Percentiles rank a stretch among this genome's conserved stretches.
phyloP scores from a whole-genome alignment of 2,113 vertebrate species.

The Caloenas nicobarica region DNA sequence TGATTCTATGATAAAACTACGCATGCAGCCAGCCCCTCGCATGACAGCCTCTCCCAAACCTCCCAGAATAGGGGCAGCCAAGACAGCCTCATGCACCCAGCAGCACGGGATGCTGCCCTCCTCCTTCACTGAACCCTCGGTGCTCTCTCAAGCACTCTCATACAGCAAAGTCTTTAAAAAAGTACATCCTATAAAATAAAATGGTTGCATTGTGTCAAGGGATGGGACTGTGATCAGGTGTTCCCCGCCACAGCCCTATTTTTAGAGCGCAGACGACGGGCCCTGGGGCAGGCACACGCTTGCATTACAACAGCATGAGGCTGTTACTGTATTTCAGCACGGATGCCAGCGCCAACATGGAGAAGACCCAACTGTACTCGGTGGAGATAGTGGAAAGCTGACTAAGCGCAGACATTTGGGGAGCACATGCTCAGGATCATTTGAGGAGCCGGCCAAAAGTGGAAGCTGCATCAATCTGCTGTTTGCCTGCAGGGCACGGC shows the following conservation, averaged over 20 bases:
- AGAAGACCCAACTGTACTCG: background rate
- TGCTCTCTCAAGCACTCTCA: rapidly evolving
- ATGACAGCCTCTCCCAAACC: background rate
- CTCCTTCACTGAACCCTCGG: background rate
- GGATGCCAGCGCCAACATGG: background rate
- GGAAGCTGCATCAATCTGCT: background rate
- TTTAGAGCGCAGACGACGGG: background rate
- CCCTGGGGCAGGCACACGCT: background rate
- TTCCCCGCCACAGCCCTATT: background rate
- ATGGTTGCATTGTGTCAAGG: rapidly evolving
- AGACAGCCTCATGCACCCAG: rapidly evolving
- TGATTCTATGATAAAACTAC: no score
- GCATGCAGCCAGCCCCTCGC: background rate
- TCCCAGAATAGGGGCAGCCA: background rate
- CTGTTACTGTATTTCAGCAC: background rate
- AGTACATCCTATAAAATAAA: background rate
- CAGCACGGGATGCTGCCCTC: background rate
- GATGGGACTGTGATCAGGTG: background rate
- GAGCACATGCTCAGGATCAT: background rate
- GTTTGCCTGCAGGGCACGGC: background rate
- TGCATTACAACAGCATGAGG: background rate
- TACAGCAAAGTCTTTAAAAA: background rate
- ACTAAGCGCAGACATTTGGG: background rate
- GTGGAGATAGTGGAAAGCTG: background rate
- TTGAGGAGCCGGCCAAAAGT: background rate